Evolutionary conservation across 1,140 invertebrate species (phyloP).

Genomic region (Lasioglossum baleicum): DNA sequence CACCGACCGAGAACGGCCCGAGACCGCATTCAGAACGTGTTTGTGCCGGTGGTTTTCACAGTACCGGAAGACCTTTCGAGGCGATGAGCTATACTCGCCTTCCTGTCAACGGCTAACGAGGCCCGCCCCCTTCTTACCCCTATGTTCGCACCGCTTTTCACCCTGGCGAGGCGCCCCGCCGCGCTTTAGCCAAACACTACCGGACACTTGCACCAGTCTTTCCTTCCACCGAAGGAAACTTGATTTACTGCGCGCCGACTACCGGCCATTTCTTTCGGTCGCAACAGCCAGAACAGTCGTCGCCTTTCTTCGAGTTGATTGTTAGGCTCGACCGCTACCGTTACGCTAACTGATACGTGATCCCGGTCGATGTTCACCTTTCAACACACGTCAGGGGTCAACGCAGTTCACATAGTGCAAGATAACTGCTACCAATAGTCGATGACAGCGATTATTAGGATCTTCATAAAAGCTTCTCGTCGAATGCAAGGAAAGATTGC

Average conservation of each 20-base stretch:
- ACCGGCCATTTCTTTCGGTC: constrained; percentile 25
- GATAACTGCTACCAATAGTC: too few species aligned
- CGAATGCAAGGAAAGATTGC: too few species aligned
- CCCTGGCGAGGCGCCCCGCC: constrained; percentile 43
- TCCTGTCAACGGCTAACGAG: constrained; percentile 73
- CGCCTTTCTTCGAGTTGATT: constrained; percentile 24
- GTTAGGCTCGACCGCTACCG: not conserved
- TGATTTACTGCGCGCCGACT: constrained; percentile 52
- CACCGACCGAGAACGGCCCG: constrained; percentile 19
- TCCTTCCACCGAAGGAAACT: constrained; percentile 44
- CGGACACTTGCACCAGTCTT: constrained; percentile 47
- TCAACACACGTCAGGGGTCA: not conserved
- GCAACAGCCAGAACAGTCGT: not conserved
- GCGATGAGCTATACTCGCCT: constrained; percentile 63
- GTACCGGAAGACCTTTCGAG: constrained; percentile 68
- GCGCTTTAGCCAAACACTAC: constrained; percentile 56
- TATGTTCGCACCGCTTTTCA: constrained; percentile 58
- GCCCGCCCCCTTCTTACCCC: constrained; percentile 53
- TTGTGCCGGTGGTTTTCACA: constrained; percentile 59
- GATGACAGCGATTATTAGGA: too few species aligned
- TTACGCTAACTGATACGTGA: not conserved
- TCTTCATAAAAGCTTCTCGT: too few species aligned
- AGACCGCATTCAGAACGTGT: constrained; percentile 51
- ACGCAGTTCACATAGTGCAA: not conserved
- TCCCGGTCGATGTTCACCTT: not conserved